Evolutionary conservation across 2,113 vertebrate species (phyloP), one percentile per base, ranked within the genome.

Genomic region (Nycticryphes semicollaris): DNA sequence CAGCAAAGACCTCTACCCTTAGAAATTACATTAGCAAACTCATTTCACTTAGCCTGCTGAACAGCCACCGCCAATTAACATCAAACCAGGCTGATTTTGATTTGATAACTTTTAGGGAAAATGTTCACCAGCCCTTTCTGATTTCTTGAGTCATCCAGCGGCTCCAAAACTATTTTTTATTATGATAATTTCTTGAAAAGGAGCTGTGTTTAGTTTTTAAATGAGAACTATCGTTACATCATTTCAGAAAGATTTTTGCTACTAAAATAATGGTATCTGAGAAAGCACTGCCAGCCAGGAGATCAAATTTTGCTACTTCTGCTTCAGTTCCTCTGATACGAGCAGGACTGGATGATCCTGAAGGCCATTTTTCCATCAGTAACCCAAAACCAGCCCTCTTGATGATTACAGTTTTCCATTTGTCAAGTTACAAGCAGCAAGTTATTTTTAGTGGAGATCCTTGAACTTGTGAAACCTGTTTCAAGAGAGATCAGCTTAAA

Each of bases 381-480:
- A 93, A 96, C 87, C 75, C 83, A 56, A 94, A 54, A 1, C 87
- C 93, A 67, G 25, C 86, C 79, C 62, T 28, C 59, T 27, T 6
- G 0, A 3, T 13, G 83, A 7, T 80, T 60, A 28, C 45, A 64
- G 8, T 5, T 80, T 81, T 25, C 87, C 94, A 67, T 73, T 28
- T 94, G 92, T 68, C 95, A 75, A 14, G 6, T 89, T 41, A 33
- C 60, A 56, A 70, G 93, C 39, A 85, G 80, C 31, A 66, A 60
- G 94, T 60, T 95, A 96, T 96, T 96, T 96, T 94, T 96, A 90
- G 83, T 60, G 83, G 90, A 72, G 68, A 80, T 64, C 89, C 90
- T 89, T 95, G 92, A 92, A 86, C 92, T 95, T 23, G 25, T 56
- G 85, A 82, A 90, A 54, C 80, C 88, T 62, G 10, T 24, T 84